A percentile compares a stretch with the other conserved stretches of the same genome.
Evolutionary conservation across 2,797 vertebrate species (phyloP).

Genomic region (Leuciscus waleckii): DNA sequence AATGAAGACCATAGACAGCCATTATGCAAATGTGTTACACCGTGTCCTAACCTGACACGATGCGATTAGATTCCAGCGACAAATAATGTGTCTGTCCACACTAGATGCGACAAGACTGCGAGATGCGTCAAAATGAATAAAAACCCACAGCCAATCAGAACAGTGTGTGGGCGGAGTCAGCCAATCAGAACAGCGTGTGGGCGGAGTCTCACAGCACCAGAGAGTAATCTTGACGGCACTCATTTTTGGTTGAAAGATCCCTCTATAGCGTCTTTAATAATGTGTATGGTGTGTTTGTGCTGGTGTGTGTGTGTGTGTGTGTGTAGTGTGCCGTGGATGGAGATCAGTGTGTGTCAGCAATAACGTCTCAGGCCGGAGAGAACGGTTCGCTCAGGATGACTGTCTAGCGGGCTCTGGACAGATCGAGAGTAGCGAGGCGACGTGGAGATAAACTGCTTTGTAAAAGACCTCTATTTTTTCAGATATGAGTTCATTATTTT

Average conservation of each 20-base stretch:
- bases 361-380: constrained; percentile 71
- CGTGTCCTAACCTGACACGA: too few species aligned
- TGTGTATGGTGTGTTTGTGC: not conserved
- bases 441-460: constrained; percentile 54
- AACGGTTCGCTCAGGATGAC: constrained; percentile 68
- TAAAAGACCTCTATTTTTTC: constrained; percentile 61
- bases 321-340: constrained; percentile 10
- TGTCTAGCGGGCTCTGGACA: constrained; percentile 83
- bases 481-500: constrained; percentile 55
- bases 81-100: too few species aligned
- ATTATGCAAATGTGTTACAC: not conserved
- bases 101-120: too few species aligned
- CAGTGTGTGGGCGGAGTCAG: too few species aligned
- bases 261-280: constrained; percentile 26
- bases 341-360: constrained; percentile 66
- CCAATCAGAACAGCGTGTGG: too few species aligned
- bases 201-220: too few species aligned
- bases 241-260: constrained; percentile 1
- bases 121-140: too few species aligned
- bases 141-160: too few species aligned
- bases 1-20: not conserved
- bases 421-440: constrained; percentile 50
- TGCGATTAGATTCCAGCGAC: too few species aligned
- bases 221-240: too few species aligned
- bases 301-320: constrained; percentile 16